Evolutionary conservation across 2,888 invertebrate genomes (phyloP).

Genomic region (Lycaena phlaeas): DNA sequence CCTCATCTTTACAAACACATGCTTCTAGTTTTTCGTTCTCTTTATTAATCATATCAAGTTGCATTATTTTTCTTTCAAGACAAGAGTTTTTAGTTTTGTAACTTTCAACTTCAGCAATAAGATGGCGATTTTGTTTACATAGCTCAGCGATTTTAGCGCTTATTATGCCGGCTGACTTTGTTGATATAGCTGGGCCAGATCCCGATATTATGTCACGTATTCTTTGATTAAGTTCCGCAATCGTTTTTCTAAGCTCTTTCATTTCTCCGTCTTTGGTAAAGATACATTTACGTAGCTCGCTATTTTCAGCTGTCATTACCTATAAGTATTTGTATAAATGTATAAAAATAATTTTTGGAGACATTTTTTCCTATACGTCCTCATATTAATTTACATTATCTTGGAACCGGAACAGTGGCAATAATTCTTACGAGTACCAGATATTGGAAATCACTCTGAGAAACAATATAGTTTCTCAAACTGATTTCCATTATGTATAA

Average conservation of each 20-base stretch:
- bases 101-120: constrained; percentile 74
- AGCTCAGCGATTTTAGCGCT: constrained; percentile 78
- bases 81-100: constrained; percentile 73
- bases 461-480: too few relatives aligned
- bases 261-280: constrained; percentile 60
- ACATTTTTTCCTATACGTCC: too few relatives aligned
- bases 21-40: constrained; percentile 44
- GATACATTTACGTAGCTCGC: constrained; percentile 63
- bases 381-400: too few relatives aligned
- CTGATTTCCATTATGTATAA: too few relatives aligned
- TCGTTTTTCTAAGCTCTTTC: constrained; percentile 51
- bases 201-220: constrained; percentile 67
- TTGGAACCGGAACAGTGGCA: too few relatives aligned
- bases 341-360: too few relatives aligned
- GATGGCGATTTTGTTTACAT: constrained; percentile 77
- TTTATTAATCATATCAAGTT: constrained; percentile 47
- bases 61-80: constrained; percentile 63
- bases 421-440: not conserved
- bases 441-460: not conserved
- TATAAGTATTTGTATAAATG: too few relatives aligned
- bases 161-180: constrained; percentile 68
- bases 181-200: constrained; percentile 55
- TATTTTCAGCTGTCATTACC: constrained; percentile 72
- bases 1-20: constrained; percentile 61
- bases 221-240: constrained; percentile 51